Conservation (phyloP, 2,113 vertebrate genomes). For the Ploceus nigricollis region DNA sequence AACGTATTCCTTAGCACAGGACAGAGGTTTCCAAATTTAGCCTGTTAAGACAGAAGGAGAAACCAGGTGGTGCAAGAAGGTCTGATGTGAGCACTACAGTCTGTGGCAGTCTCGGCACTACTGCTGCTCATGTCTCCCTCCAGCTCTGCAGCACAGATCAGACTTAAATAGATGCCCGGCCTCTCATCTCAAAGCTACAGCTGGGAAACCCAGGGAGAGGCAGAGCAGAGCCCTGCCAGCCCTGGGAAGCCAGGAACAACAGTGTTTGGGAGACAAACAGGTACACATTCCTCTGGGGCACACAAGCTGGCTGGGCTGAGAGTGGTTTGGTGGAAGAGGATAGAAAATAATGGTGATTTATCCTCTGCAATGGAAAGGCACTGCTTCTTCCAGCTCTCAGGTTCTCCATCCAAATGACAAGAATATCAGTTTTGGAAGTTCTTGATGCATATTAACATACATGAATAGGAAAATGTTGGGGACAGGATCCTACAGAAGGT, state of each 20-base stretch:
- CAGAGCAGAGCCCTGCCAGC: background rate
- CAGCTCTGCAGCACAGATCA: background rate
- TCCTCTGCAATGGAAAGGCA: background rate
- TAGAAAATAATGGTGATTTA: background rate
- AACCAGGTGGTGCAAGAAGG: background rate
- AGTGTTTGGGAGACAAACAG: background rate
- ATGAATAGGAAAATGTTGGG: background rate
- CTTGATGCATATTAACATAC: background rate
- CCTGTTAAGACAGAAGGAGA: background rate
- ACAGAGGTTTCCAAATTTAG: background rate
- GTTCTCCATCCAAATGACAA: background rate
- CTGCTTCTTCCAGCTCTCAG: background rate
- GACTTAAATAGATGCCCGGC: background rate
- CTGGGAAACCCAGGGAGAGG: background rate
- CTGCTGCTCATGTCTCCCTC: background rate
- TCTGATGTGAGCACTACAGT: no score
- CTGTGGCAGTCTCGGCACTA: background rate
- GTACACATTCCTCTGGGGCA: background rate
- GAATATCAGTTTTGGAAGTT: background rate
- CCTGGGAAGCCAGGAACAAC: background rate
- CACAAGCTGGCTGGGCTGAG: background rate
- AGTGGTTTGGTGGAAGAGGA: background rate
- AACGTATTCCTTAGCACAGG: background rate
- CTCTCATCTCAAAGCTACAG: background rate
- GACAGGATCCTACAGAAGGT: background rate